phyloP scores from a whole-genome alignment of 1,140 invertebrate genomes.

The Lordiphosa mommai region DNA sequence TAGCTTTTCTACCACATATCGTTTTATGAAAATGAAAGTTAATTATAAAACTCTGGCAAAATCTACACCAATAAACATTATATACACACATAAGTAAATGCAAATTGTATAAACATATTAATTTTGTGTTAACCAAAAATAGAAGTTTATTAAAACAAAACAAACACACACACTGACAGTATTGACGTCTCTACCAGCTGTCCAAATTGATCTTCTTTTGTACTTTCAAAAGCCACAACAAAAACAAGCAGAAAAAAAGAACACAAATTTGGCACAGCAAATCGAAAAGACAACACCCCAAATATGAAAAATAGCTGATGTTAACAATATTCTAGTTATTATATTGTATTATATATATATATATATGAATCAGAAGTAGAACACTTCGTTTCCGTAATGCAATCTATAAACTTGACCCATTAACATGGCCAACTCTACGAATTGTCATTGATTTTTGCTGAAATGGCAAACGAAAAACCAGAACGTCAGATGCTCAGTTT shows the following conservation, averaged over 20 bases:
- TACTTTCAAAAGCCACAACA: neutral
- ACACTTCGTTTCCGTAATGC: constrained; percentile 46
- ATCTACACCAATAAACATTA: too few species aligned
- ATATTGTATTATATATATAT: neutral
- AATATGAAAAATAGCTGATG: constrained; percentile 1
- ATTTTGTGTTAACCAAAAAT: constrained; percentile 61
- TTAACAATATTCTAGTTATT: neutral
- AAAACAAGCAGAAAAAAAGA: constrained; percentile 2
- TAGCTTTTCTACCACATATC: too few species aligned
- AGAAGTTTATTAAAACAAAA: constrained; percentile 67
- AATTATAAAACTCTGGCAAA: too few species aligned
- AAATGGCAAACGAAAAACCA: constrained; percentile 15
- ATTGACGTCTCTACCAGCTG: constrained; percentile 26
- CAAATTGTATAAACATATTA: constrained; percentile 34
- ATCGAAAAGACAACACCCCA: constrained; percentile 3
- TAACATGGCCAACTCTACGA: constrained; percentile 39
- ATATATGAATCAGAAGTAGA: constrained; percentile 6
- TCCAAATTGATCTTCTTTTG: constrained; percentile 24
- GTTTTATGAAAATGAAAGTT: too few species aligned
- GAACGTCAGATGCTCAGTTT: constrained; percentile 21
- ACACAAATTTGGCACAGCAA: constrained; percentile 15
- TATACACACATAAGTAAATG: neutral
- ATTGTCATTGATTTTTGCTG: constrained; percentile 60
- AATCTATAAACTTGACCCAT: constrained; percentile 77
- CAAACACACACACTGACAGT: constrained; percentile 20